Evolutionary conservation across 1,140 invertebrate species (phyloP).

Genomic region (Penaeus japonicus): DNA sequence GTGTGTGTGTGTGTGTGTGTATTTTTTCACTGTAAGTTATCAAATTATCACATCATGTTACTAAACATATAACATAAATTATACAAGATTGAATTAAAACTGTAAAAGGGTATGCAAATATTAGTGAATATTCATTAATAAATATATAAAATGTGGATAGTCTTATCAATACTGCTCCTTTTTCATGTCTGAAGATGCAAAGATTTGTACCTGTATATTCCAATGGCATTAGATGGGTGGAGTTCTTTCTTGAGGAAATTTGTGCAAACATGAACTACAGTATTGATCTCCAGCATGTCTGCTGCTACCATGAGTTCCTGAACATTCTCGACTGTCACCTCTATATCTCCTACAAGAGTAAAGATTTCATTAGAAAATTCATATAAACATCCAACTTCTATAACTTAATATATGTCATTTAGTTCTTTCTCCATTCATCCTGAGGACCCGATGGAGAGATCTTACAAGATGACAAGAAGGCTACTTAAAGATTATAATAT

Average conservation of each 20-base stretch:
- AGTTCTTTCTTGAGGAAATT: constrained; percentile 88
- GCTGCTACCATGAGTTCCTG: constrained; percentile 89
- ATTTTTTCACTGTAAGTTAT: too few relatives aligned
- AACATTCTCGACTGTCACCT: constrained; percentile 77
- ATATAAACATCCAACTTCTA: neutral
- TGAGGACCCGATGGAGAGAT: too few relatives aligned
- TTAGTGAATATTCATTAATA: too few relatives aligned
- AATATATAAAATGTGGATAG: neutral
- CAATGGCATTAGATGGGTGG: constrained; percentile 88
- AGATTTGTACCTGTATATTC: constrained; percentile 77
- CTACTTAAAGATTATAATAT: too few relatives aligned
- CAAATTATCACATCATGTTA: too few relatives aligned
- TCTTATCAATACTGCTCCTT: neutral
- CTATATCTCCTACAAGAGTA: constrained; percentile 66
- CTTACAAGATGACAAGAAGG: too few relatives aligned
- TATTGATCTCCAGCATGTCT: constrained; percentile 89
- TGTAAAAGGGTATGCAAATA: too few relatives aligned
- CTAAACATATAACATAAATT: too few relatives aligned
- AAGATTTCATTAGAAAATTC: constrained; percentile 18
- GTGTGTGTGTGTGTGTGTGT: too few relatives aligned
- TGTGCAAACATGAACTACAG: constrained; percentile 86
- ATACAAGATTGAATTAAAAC: too few relatives aligned
- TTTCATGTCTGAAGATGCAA: neutral
- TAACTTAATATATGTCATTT: constrained; percentile 13
- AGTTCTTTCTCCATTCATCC: neutral